Base-by-base conservation (phyloP, 2,113 vertebrate species). In the Chitala chitala region DNA sequence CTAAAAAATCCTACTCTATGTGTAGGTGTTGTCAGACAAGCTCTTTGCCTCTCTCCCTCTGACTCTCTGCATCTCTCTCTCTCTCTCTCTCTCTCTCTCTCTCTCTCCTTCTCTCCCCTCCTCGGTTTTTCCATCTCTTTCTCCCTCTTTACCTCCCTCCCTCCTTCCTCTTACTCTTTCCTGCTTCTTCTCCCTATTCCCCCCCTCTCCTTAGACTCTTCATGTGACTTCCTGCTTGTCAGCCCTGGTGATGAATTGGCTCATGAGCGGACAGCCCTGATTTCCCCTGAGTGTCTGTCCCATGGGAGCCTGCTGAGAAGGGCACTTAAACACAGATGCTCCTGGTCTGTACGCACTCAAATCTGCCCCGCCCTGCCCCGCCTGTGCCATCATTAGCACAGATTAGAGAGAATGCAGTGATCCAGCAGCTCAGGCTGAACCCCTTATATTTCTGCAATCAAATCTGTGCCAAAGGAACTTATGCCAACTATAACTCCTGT, bases 161-260 rank as follows among this genome's bases (percentile, higher is more conserved):
- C 48, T 54, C 48, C 13, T 15, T 54, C 50, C 66, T 22, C 61
- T 40, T 36, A 40, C 61, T 40, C 40, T 65, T 36, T 42, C 65
- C 46, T 22, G 17, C 53, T 54, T 53, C 24, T 22, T 7, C 40
- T 20, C 42, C 46, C 38, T 2, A 8, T 29, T 56, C 33, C 68
- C 65, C 44, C 33, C 79, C 69, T 79, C 86, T 79, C 83, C 86
- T 82, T 86, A 87, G 82, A 80, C 85, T 87, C 85, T 84, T 88
- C 88, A 90, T 88, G 87, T 84, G 55, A 78, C 74, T 71, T 85
- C 80, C 81, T 82, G 84, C 85, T 90, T 89, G 89, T 91, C 90
- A 90, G 85, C 77, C 82, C 88, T 86, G 86, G 89, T 89, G 90
- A 92, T 91, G 85, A 91, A 91, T 91, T 84, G 90, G 89, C 90